Percentiles rank a stretch among this genome's conserved stretches.
Evolutionary conservation across 2,888 invertebrate genomes (phyloP).

Genomic region (Hemistola chrysoprasaria): DNA sequence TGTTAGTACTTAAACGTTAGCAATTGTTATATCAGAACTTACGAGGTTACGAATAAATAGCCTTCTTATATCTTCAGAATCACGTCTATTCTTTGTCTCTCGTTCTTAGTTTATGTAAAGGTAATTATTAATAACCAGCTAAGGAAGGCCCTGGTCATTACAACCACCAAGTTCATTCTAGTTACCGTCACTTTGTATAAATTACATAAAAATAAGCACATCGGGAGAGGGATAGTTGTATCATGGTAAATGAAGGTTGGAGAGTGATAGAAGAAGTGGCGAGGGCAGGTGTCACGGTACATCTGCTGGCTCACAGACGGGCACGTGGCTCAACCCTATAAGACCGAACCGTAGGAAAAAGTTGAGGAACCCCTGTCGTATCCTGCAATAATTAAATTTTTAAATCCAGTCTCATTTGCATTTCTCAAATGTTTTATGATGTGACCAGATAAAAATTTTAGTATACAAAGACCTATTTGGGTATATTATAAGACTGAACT

Average conservation of each 20-base stretch:
- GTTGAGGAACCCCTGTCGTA: slow-evolving; percentile 54
- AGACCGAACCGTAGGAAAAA: slow-evolving; percentile 63
- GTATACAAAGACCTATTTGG: no score
- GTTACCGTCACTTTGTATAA: slow-evolving; percentile 79
- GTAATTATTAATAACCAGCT: slow-evolving; percentile 55
- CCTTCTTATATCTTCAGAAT: no score
- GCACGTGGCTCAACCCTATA: slow-evolving; percentile 79
- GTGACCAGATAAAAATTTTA: no score
- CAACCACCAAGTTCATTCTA: slow-evolving; percentile 76
- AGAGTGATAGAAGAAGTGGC: slow-evolving; percentile 68
- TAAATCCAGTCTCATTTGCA: slow-evolving; percentile 34
- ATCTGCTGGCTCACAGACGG: slow-evolving; percentile 69
- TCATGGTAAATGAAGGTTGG: slow-evolving; percentile 47
- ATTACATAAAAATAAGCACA: slow-evolving; percentile 80
- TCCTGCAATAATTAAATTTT: slow-evolving; percentile 50
- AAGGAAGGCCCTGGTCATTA: slow-evolving; percentile 63
- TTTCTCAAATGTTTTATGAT: slow-evolving; percentile 17
- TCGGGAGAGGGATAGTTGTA: slow-evolving; percentile 60
- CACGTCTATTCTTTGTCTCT: slow-evolving; percentile 5
- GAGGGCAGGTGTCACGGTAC: slow-evolving; percentile 79
- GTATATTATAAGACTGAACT: no score
- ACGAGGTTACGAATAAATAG: no score
- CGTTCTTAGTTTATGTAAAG: slow-evolving; percentile 2
- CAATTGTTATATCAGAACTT: no score
- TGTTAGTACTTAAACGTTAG: no score